phyloP scores from a whole-genome alignment of 2,797 vertebrate species.

The Takifugu rubripes region DNA sequence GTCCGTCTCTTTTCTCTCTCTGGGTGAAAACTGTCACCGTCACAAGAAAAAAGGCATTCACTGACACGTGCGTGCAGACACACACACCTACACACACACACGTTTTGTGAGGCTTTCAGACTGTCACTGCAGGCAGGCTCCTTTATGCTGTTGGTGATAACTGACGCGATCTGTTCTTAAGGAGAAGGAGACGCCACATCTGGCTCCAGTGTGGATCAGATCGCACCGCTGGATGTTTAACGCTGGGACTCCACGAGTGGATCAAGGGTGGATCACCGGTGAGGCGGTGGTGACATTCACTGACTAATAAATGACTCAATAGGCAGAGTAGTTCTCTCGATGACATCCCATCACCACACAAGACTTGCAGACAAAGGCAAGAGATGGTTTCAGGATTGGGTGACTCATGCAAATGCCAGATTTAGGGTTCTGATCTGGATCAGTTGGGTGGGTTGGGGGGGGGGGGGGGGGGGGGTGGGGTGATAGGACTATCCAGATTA shows the following conservation, averaged over 20 bases:
- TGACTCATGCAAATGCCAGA: background rate
- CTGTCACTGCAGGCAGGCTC: constrained; percentile 53
- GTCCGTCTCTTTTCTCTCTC: constrained; percentile 27
- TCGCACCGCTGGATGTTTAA: constrained; percentile 8
- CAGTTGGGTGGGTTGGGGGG: background rate
- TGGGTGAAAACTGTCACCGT: constrained; percentile 54
- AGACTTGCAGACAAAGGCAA: constrained; percentile 10
- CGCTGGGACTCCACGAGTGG: constrained; percentile 1
- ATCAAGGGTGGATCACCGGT: background rate
- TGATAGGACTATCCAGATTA: background rate
- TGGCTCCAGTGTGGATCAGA: constrained; percentile 6
- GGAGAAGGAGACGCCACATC: constrained; percentile 31
- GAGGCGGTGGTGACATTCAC: constrained; percentile 10
- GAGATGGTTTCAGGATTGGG: constrained; percentile 5
- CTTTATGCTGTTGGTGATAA: constrained; percentile 43
- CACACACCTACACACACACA: constrained; percentile 29
- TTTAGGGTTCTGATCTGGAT: too few relatives aligned
- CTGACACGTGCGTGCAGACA: background rate
- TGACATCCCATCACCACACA: too few relatives aligned
- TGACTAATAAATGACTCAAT: constrained; percentile 29
- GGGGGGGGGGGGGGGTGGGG: background rate
- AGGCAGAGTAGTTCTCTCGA: background rate
- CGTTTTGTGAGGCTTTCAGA: constrained; percentile 41
- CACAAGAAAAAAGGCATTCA: constrained; percentile 31
- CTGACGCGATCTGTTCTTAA: constrained; percentile 43